A percentile compares a stretch with the other conserved stretches of the same genome.
phyloP scores from a whole-genome alignment of 2,113 vertebrate genomes.

The Anthoscopus minutus region DNA sequence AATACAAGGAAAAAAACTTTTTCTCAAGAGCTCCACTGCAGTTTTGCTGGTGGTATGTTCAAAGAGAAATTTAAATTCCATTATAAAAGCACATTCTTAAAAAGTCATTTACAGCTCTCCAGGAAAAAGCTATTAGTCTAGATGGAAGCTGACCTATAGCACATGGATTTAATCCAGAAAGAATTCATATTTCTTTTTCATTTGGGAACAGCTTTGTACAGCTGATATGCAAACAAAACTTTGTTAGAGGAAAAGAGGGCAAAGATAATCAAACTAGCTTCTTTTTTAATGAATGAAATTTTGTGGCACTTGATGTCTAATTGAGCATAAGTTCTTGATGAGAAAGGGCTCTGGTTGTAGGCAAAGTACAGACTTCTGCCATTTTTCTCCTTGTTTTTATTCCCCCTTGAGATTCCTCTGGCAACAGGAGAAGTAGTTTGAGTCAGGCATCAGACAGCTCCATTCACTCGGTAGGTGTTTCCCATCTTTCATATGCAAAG shows the following conservation, averaged over 20 bases:
- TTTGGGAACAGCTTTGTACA: background rate
- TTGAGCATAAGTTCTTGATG: background rate
- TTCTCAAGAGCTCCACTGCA: background rate
- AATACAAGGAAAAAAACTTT: background rate
- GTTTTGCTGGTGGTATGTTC: background rate
- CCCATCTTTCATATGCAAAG: conserved; percentile 21
- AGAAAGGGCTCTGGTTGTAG: background rate
- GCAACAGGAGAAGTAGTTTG: background rate
- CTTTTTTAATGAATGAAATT: background rate
- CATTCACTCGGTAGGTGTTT: background rate
- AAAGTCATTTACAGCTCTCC: background rate
- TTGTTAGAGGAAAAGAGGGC: background rate
- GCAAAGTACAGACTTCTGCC: background rate
- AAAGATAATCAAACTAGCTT: background rate
- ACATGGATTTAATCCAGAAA: background rate
- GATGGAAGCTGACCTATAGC: background rate
- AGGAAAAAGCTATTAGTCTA: background rate
- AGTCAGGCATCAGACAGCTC: background rate
- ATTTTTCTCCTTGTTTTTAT: background rate
- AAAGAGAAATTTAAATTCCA: background rate
- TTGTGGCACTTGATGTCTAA: background rate
- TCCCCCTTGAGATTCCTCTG: background rate
- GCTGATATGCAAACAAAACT: background rate
- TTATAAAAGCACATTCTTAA: background rate
- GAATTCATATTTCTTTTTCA: background rate